phyloP scores from a whole-genome alignment of 1,140 invertebrate species.

The Araneus ventricosus region DNA sequence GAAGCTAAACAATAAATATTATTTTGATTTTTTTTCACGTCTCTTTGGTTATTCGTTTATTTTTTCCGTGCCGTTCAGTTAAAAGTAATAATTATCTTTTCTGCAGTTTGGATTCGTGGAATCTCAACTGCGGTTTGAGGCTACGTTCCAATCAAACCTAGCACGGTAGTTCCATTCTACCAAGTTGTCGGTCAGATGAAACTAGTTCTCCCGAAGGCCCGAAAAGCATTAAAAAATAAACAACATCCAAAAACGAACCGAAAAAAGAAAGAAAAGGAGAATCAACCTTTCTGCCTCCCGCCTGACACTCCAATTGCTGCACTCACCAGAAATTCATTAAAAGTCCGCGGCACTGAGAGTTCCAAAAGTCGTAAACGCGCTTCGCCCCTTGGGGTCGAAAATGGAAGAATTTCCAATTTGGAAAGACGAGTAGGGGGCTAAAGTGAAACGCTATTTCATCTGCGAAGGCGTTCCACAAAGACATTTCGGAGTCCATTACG shows the following conservation, averaged over 20 bases:
- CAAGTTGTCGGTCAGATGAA: neutral
- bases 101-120: too few relatives aligned
- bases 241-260: neutral
- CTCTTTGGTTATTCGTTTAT: too few relatives aligned
- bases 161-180: neutral
- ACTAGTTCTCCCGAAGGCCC: constrained; percentile 34
- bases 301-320: constrained; percentile 57
- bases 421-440: constrained; percentile 59
- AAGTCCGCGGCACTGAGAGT: neutral
- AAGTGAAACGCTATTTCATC: constrained; percentile 18
- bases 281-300: constrained; percentile 58
- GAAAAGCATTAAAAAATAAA: constrained; percentile 12
- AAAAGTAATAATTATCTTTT: too few relatives aligned
- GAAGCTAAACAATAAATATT: too few relatives aligned
- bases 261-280: neutral
- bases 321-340: constrained; percentile 72
- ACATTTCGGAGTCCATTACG: constrained; percentile 45
- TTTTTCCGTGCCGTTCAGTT: too few relatives aligned
- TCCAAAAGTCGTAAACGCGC: constrained; percentile 52
- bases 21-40: too few relatives aligned
- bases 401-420: constrained; percentile 71
- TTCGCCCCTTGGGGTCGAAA: constrained; percentile 10
- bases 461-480: constrained; percentile 51
- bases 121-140: neutral
- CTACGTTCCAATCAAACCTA: neutral